phyloP scores from a whole-genome alignment of 2,113 vertebrate genomes.

The Paramisgurnus dabryanus region DNA sequence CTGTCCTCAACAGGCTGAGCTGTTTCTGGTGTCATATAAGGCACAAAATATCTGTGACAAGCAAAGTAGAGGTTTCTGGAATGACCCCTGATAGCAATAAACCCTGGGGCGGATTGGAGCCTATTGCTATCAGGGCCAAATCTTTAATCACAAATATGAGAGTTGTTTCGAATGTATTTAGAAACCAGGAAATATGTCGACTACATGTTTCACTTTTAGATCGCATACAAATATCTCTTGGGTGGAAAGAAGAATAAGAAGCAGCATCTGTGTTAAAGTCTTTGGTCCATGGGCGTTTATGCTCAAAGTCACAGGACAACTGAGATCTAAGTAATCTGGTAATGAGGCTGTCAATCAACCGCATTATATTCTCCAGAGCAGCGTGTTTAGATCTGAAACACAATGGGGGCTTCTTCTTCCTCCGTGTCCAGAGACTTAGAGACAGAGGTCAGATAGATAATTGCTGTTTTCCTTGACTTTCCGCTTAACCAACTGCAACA shows the following conservation, averaged over 20 bases:
- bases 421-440: constrained; percentile 23
- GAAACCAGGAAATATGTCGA: neutral
- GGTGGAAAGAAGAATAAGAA: neutral
- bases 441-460: constrained; percentile 40
- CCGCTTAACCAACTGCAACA: constrained; percentile 49
- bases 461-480: constrained; percentile 48
- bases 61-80: too few relatives aligned
- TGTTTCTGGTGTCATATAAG: too few relatives aligned
- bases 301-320: constrained; percentile 38
- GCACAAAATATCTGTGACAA: too few relatives aligned
- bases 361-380: constrained; percentile 23
- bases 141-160: too few relatives aligned
- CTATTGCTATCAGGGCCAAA: too few relatives aligned
- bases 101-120: too few relatives aligned
- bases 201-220: constrained; percentile 4
- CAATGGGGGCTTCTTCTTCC: neutral
- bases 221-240: neutral
- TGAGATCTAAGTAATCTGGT: constrained; percentile 37
- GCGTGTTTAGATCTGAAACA: neutral
- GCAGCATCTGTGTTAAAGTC: constrained; percentile 15
- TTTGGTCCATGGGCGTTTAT: constrained; percentile 11
- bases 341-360: constrained; percentile 40
- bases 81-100: too few relatives aligned
- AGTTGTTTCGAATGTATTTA: too few relatives aligned
- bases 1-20: too few relatives aligned